These are phyloP conservation scores for Eulithis prunata DNA, from an alignment of 2,888 invertebrate genomes.

Conservation along the genomic window DNA sequence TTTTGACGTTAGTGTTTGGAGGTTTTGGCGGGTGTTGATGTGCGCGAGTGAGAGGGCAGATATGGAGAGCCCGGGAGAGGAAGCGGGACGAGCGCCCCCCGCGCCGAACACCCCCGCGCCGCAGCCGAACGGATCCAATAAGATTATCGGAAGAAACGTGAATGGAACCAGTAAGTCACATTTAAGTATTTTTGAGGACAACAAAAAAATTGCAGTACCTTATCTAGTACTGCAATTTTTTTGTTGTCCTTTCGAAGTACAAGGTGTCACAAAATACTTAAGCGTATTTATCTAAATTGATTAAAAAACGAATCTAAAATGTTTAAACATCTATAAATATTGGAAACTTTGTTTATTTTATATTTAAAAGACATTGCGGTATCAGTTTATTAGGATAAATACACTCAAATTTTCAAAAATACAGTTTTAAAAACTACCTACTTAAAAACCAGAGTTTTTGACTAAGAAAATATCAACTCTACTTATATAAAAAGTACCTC, in stretches of 20 bases:
- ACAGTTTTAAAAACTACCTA: too few relatives aligned
- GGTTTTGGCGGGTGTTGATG: constrained; percentile 77
- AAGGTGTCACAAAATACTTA: background rate
- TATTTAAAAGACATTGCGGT: too few relatives aligned
- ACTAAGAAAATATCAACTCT: too few relatives aligned
- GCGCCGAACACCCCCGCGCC: constrained; percentile 72
- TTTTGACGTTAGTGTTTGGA: constrained; percentile 62
- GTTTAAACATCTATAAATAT: too few relatives aligned
- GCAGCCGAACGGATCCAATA: constrained; percentile 83
- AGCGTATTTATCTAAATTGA: too few relatives aligned
- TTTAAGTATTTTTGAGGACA: constrained; percentile 41
- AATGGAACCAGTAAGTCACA: constrained; percentile 86
- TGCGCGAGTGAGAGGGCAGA: constrained; percentile 77
- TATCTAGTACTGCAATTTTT: background rate
- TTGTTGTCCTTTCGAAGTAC: background rate
- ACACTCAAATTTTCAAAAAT: too few relatives aligned
- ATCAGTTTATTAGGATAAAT: too few relatives aligned
- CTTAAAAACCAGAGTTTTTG: too few relatives aligned
- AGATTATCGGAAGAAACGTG: constrained; percentile 86
- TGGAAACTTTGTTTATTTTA: too few relatives aligned
- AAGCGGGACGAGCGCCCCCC: constrained; percentile 75
- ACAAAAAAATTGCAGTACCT: too few relatives aligned
- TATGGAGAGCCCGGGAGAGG: constrained; percentile 81
- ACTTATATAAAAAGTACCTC: too few relatives aligned
- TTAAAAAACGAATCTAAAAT: too few relatives aligned